Conservation (phyloP, 2,797 vertebrate species). For the Danio kyathit region DNA sequence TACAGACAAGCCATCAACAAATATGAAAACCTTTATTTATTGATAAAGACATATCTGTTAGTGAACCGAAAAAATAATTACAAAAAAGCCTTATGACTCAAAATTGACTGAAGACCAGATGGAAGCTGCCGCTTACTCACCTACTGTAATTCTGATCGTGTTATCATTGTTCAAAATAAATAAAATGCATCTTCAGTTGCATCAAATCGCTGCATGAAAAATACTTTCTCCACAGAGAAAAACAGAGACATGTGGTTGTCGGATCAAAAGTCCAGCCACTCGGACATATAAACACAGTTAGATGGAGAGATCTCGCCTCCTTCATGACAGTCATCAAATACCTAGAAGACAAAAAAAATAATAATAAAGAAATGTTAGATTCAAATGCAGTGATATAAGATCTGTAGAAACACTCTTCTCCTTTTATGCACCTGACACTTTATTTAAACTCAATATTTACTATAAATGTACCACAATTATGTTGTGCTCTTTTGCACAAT, state of each 20-base stretch:
- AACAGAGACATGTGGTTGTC: constrained; percentile 5
- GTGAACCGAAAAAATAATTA: constrained; percentile 2
- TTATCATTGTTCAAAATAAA: constrained; percentile 49
- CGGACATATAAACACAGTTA: constrained; percentile 92
- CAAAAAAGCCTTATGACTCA: background rate
- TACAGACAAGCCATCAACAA: background rate
- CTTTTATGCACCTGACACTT: too few species aligned
- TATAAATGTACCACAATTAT: too few species aligned
- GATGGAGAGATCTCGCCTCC: constrained; percentile 96
- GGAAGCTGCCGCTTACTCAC: constrained; percentile 2
- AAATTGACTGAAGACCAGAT: background rate
- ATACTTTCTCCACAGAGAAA: constrained; percentile 63
- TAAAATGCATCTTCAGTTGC: constrained; percentile 45
- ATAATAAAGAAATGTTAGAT: background rate
- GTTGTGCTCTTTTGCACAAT: too few species aligned
- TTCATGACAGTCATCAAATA: constrained; percentile 96
- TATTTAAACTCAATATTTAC: too few species aligned
- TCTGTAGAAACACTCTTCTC: too few species aligned
- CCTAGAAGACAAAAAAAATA: constrained; percentile 75
- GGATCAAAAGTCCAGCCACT: constrained; percentile 93
- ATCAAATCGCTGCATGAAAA: constrained; percentile 37
- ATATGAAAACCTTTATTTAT: constrained; percentile 4
- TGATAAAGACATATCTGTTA: background rate
- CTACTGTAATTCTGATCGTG: background rate
- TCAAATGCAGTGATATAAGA: too few species aligned